Evolutionary conservation across 2,888 invertebrate genomes (phyloP).

Genomic region (Drosophila pegasa): DNA sequence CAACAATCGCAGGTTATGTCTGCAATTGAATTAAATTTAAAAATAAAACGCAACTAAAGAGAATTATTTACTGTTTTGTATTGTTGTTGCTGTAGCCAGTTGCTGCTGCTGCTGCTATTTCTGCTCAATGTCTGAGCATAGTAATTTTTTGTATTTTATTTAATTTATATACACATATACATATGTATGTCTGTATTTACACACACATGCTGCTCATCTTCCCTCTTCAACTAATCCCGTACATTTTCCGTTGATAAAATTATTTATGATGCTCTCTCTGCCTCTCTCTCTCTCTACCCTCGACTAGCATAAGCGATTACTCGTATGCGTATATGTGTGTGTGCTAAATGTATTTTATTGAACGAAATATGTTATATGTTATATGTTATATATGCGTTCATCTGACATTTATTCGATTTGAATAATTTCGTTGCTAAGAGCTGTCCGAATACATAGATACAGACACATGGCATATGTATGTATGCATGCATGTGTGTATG

Average conservation of each 20-base stretch:
- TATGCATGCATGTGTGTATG: not conserved
- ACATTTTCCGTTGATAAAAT: slow-evolving; percentile 63
- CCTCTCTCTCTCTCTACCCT: not conserved
- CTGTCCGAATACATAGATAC: slow-evolving; percentile 13
- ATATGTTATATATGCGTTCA: slow-evolving; percentile 27
- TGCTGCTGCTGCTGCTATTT: slow-evolving; percentile 53
- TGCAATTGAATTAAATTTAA: slow-evolving; percentile 77
- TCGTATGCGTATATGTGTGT: slow-evolving; percentile 3
- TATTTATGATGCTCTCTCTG: slow-evolving; percentile 60
- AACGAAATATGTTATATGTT: slow-evolving; percentile 53
- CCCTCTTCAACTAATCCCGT: slow-evolving; percentile 53
- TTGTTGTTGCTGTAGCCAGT: slow-evolving; percentile 42
- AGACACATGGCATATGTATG: not conserved
- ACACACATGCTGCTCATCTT: slow-evolving; percentile 14
- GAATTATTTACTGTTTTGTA: slow-evolving; percentile 52
- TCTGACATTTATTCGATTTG: slow-evolving; percentile 49
- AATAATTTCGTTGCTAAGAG: slow-evolving; percentile 37
- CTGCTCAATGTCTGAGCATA: slow-evolving; percentile 46
- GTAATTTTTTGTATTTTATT: slow-evolving; percentile 45
- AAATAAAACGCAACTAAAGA: slow-evolving; percentile 53
- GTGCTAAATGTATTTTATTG: slow-evolving; percentile 27
- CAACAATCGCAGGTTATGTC: slow-evolving; percentile 40
- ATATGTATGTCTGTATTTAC: slow-evolving; percentile 2
- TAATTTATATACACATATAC: slow-evolving; percentile 28
- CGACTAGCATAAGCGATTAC: slow-evolving; percentile 15